Conservation (phyloP, 2,797 vertebrate species). For the Gallinago stenura region DNA sequence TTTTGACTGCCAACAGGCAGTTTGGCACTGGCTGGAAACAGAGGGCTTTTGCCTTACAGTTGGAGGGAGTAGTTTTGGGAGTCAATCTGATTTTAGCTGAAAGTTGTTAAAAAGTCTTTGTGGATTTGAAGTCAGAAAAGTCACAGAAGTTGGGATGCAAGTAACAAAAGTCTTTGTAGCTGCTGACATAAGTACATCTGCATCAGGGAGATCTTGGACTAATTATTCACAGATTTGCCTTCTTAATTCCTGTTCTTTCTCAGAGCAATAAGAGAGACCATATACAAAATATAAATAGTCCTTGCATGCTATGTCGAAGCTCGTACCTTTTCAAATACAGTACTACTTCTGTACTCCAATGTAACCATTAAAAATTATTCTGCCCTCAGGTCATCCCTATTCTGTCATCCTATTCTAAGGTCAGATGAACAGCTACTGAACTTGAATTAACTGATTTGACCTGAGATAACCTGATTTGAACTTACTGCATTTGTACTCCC, state of each 20-base stretch:
- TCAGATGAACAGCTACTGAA: not conserved
- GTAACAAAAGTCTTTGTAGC: not conserved
- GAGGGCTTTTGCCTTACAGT: not conserved
- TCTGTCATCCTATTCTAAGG: not conserved
- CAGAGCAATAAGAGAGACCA: not conserved
- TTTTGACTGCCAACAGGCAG: not conserved
- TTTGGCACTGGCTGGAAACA: not conserved
- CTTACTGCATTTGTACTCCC: not conserved
- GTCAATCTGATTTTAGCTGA: not conserved
- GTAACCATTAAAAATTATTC: not conserved
- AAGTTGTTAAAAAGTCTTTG: not conserved
- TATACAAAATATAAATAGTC: not conserved
- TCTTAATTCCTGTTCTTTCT: not conserved
- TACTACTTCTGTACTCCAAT: not conserved
- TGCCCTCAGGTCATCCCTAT: not conserved
- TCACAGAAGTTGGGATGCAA: not conserved
- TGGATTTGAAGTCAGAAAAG: not conserved
- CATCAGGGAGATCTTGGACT: not conserved
- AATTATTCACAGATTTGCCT: not conserved
- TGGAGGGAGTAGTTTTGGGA: not conserved
- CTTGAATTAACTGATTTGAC: not conserved
- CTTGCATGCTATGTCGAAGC: not conserved
- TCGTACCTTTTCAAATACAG: not conserved
- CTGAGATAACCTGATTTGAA: not conserved
- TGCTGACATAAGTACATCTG: not conserved